Evolutionary conservation across 2,113 vertebrate genomes (phyloP), one percentile per base, ranked within the genome.

Genomic region (Pseudopipra pipra): DNA sequence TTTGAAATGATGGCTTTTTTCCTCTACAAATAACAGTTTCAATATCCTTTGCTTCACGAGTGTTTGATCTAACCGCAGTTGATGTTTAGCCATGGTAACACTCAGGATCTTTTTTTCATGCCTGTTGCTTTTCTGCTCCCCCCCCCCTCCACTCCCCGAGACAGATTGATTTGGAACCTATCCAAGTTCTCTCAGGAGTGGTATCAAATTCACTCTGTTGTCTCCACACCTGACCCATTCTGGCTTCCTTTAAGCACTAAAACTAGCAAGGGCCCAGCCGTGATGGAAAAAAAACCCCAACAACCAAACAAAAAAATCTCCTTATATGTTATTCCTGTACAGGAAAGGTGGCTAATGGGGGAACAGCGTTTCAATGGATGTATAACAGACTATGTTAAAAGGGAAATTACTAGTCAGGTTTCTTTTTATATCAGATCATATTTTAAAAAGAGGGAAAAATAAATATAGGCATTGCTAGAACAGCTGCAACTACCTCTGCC

Each of bases 11-110:
- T 80, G 58, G 9, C 16, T 94, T 96, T 97, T 89, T 95, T 73
- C 43, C 51, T 90, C 96, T 82, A 89, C 80, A 80, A 94, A 59
- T 93, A 91, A 90, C 44, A 33, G 52, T 81, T 95, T 90, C 76
- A 66, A 62, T 85, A 82, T 94, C 70, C 67, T 83, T 70, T 93
- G 58, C 87, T 92, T 96, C 74, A 59, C 61, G 84, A 96, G 90
- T 93, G 67, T 94, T 95, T 96, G 81, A 93, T 96, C 80, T 93
- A 95, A 95, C 78, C 91, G 87, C 84, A 88, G 90, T 77, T 97
- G 91, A 95, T 75, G 79, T 90, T 82, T 86, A 95, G 90, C 87
- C 37, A 72, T 61, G 73, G 91, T 93, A 97, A 96, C 84, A 91
- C 87, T 84, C 41, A 4, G 61, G 59, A 85, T 95, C 77, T 85